A percentile compares a stretch with the other conserved stretches of the same genome.
phyloP scores from a whole-genome alignment of 2,888 invertebrate genomes.

The Leptinotarsa haldemani region DNA sequence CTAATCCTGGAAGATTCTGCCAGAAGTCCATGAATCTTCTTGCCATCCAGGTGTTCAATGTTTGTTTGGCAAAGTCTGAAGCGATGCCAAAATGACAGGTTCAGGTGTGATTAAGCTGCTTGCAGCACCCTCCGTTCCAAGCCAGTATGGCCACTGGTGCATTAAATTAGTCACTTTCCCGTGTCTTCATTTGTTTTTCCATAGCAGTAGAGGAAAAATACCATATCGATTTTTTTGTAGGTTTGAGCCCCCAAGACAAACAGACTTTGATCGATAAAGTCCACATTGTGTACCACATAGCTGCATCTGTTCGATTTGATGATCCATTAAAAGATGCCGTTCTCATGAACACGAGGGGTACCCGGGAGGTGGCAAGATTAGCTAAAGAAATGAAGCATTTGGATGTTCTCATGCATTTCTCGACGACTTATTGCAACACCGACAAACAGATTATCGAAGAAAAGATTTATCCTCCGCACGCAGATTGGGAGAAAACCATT shows the following conservation, averaged over 20 bases:
- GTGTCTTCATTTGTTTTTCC: too few relatives aligned
- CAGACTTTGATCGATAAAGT: constrained; percentile 71
- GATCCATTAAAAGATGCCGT: constrained; percentile 78
- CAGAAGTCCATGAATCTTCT: too few relatives aligned
- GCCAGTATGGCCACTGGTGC: too few relatives aligned
- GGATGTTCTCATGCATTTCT: constrained; percentile 79
- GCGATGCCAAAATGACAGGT: too few relatives aligned
- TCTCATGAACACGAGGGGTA: constrained; percentile 75
- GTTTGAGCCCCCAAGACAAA: constrained; percentile 68
- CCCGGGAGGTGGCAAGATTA: constrained; percentile 73
- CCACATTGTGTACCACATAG: constrained; percentile 80
- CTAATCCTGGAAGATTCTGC: too few relatives aligned
- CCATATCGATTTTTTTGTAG: constrained; percentile 57
- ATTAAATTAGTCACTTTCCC: too few relatives aligned
- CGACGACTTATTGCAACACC: constrained; percentile 89
- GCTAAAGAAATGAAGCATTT: constrained; percentile 69
- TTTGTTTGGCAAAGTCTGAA: too few relatives aligned
- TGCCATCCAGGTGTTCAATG: too few relatives aligned
- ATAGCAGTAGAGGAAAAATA: background rate
- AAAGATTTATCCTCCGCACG: constrained; percentile 76
- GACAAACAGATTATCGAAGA: constrained; percentile 77
- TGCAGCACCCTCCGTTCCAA: too few relatives aligned
- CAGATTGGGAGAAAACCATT: constrained; percentile 77
- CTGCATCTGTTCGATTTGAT: constrained; percentile 88
- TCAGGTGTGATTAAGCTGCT: too few relatives aligned